Base-by-base conservation (phyloP, 1,140 invertebrate genomes). In the Eufriesea mexicana region DNA sequence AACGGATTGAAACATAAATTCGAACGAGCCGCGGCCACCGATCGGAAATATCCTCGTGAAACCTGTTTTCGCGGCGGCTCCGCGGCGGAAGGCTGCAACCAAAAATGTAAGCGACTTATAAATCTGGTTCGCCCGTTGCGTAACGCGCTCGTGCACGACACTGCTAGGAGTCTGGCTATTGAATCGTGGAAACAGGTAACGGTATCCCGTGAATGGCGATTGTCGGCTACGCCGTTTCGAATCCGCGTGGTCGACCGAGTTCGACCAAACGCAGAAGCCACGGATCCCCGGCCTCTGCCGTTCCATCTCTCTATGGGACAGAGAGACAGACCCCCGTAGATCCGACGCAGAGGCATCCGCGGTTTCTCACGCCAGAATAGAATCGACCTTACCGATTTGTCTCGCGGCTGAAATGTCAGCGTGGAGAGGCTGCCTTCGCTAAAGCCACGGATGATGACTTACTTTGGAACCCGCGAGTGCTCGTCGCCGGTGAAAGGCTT, bases 151-250 rank as follows among this genome's bases (percentile, higher is more conserved):
- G 23, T 10, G 23, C 23, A n/a, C 62, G 6, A 49, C 16, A 6
- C 61, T 57, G 25, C 67, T 57, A 72, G 61, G 6, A 18, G 2
- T 42, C 64, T 14, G 8, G 66, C n/a, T 49, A 80, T 80, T 74
- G 70, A 57, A 84, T 84, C 68, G 83, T 80, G 20, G 78, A 61
- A 73, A 84, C 78, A 51, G 62, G 54, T 84, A 84, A 80, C 70
- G 78, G 76, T 83, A 83, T 42, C 68, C 14, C 49, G 57, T 79
- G 82, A 83, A 83, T 83, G 76, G 57, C 42, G 62, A 83, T 71
- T 64, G 55, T 72, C 67, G 67, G 47, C 28, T 25, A 51, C 70
- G 25, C 18, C 42, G 59, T 51, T 66, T 75, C 71, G 61, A 54
- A 54, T 64, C n/a, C n/a, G n/a, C n/a, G n/a, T n/a, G n/a, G n/a